These are phyloP conservation scores for Melanchra persicariae DNA, from an alignment of 2,888 invertebrate genomes.

Conservation along the genomic window DNA sequence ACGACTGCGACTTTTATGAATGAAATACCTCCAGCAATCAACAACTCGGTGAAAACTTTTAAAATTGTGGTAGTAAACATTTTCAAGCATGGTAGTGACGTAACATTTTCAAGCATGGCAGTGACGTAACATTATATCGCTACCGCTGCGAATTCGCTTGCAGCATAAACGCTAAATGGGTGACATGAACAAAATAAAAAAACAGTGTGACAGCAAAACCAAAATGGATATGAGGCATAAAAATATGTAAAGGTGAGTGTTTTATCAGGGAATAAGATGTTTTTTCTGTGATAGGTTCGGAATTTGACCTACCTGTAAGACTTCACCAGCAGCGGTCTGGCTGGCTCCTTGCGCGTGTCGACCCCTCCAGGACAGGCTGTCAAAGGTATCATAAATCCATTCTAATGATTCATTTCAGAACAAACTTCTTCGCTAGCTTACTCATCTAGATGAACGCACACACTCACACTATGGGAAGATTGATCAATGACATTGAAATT, in stretches of 20 bases:
- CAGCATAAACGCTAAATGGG: slow-evolving; percentile 11
- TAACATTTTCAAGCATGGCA: slow-evolving; percentile 33
- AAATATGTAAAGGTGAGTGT: neutral
- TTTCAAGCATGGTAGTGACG: slow-evolving; percentile 49
- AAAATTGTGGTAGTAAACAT: slow-evolving; percentile 4
- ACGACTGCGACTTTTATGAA: slow-evolving; percentile 26
- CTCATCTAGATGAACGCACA: neutral
- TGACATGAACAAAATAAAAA: slow-evolving; percentile 21
- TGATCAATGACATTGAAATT: slow-evolving; percentile 8
- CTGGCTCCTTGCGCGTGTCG: slow-evolving; percentile 16
- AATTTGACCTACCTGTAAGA: slow-evolving; percentile 61
- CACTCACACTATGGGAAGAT: slow-evolving; percentile 36
- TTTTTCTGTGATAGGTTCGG: neutral
- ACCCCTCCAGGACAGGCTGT: slow-evolving; percentile 69
- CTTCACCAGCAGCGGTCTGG: slow-evolving; percentile 5
- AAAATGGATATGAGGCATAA: neutral
- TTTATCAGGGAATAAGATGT: neutral
- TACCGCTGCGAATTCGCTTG: slow-evolving; percentile 49
- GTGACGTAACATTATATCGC: slow-evolving; percentile 56
- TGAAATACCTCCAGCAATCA: slow-evolving; percentile 13
- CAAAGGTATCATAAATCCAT: slow-evolving; percentile 75
- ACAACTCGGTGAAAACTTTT: neutral
- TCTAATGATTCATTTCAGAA: slow-evolving; percentile 69
- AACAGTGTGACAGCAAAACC: neutral
- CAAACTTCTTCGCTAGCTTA: slow-evolving; percentile 26